A percentile compares a stretch with the other conserved stretches of the same genome.
Evolutionary conservation across 2,888 invertebrate species (phyloP).

Genomic region (Heterodera filipjevi): DNA sequence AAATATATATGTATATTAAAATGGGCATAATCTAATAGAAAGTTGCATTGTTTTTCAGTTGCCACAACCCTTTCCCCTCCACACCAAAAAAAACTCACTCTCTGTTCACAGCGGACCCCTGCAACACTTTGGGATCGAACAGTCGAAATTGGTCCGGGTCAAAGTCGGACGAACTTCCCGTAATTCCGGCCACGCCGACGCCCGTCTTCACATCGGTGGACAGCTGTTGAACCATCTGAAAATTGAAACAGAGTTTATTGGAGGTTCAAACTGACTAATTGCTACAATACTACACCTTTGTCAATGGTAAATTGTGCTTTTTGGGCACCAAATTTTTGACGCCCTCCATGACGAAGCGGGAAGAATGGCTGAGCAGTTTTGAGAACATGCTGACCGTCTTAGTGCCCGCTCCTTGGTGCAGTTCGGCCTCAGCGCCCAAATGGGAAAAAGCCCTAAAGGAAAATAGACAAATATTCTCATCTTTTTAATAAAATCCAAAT

Average conservation of each 20-base stretch:
- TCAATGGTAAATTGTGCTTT: conserved; percentile 73
- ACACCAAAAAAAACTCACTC: conserved; percentile 48
- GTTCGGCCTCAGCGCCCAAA: conserved; percentile 67
- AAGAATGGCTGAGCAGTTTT: conserved; percentile 92
- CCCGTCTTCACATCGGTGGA: conserved; percentile 54
- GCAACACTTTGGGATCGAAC: conserved; percentile 90
- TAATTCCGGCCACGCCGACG: conserved; percentile 72
- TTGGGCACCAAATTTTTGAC: conserved; percentile 88
- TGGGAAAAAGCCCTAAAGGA: conserved; percentile 29
- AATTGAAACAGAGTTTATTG: background rate
- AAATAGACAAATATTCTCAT: no score
- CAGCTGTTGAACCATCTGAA: conserved; percentile 57
- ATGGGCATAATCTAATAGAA: no score
- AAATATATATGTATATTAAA: no score
- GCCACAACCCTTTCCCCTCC: no score
- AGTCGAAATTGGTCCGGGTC: conserved; percentile 87
- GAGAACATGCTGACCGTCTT: conserved; percentile 96
- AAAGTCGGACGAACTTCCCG: conserved; percentile 72
- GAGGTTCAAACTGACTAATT: background rate
- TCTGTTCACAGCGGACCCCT: conserved; percentile 66
- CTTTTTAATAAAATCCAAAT: no score
- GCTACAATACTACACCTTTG: conserved; percentile 54
- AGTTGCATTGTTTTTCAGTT: no score
- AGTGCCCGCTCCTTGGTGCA: conserved; percentile 81
- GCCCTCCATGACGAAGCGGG: conserved; percentile 97